These are phyloP conservation scores for Crotalus helleri DNA, from an alignment of 2,113 vertebrate genomes.

Conservation along the genomic window DNA sequence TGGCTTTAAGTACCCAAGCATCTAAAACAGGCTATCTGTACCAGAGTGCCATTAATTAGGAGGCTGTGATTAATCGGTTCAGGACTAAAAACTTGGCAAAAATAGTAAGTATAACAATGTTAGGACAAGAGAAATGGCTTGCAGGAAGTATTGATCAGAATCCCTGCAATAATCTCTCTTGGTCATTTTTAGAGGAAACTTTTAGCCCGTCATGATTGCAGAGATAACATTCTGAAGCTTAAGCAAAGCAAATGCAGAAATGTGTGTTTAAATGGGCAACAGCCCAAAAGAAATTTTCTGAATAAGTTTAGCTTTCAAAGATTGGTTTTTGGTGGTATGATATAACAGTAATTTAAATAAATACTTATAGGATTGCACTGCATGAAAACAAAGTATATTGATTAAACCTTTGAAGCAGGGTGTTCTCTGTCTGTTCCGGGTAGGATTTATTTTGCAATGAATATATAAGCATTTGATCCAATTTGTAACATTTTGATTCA, in stretches of 20 bases:
- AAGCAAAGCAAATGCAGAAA: neutral
- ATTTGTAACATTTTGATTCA: neutral
- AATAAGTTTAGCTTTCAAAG: neutral
- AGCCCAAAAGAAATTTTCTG: neutral
- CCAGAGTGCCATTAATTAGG: neutral
- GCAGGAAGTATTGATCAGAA: constrained; percentile 1
- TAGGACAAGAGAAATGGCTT: constrained; percentile 1
- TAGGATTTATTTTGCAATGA: neutral
- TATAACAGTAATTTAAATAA: neutral
- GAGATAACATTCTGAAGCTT: neutral
- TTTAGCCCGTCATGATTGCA: neutral
- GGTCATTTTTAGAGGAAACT: neutral
- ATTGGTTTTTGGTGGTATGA: neutral
- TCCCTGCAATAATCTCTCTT: constrained; percentile 1
- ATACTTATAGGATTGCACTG: neutral
- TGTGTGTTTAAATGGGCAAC: neutral
- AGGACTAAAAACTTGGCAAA: neutral
- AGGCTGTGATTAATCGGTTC: constrained; percentile 7
- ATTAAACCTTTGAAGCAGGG: neutral
- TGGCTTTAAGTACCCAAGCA: neutral
- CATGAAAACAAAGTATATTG: neutral
- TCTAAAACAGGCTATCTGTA: neutral
- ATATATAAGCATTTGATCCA: neutral
- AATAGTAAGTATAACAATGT: neutral
- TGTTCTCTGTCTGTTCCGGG: neutral